Percentiles rank a stretch among this genome's conserved stretches.
Evolutionary conservation across 2,888 invertebrate species (phyloP).

Genomic region (Acleris literana): DNA sequence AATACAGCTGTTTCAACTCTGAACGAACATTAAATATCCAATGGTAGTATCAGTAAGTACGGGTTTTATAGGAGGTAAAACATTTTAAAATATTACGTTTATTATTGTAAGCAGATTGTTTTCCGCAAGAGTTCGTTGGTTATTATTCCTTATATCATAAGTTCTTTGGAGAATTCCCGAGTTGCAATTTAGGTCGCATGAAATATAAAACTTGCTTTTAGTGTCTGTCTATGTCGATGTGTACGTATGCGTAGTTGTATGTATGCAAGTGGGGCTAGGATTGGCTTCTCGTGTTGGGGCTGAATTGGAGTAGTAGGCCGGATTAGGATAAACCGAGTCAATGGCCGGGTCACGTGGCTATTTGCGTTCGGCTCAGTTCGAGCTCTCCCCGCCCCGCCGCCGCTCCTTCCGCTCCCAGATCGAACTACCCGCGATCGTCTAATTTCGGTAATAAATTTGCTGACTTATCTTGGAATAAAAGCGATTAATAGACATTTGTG

Average conservation of each 20-base stretch:
- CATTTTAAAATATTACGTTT: constrained; percentile 20
- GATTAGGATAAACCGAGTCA: constrained; percentile 83
- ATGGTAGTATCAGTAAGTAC: constrained; percentile 1
- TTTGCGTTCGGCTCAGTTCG: constrained; percentile 70
- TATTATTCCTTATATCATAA: constrained; percentile 24
- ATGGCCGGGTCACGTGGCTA: constrained; percentile 82
- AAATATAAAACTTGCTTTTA: constrained; percentile 40
- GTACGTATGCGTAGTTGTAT: neutral
- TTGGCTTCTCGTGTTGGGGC: constrained; percentile 53
- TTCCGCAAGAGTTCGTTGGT: constrained; percentile 21
- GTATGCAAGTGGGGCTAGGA: constrained; percentile 44
- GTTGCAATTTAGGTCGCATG: constrained; percentile 59
- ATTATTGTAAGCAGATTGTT: constrained; percentile 27
- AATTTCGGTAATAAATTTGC: constrained; percentile 71
- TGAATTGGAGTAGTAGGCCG: constrained; percentile 82
- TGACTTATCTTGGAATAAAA: constrained; percentile 51
- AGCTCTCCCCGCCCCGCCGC: constrained; percentile 50
- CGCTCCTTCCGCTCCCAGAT: constrained; percentile 64
- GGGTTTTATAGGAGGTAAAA: constrained; percentile 25
- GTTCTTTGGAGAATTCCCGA: constrained; percentile 6
- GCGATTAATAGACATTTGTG: too few relatives aligned
- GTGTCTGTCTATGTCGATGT: constrained; percentile 6
- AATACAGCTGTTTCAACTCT: constrained; percentile 21
- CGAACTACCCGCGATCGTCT: constrained; percentile 68
- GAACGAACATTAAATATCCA: constrained; percentile 9